Base-by-base conservation (phyloP, 2,797 vertebrate genomes). In the Spinus olivaceus region DNA sequence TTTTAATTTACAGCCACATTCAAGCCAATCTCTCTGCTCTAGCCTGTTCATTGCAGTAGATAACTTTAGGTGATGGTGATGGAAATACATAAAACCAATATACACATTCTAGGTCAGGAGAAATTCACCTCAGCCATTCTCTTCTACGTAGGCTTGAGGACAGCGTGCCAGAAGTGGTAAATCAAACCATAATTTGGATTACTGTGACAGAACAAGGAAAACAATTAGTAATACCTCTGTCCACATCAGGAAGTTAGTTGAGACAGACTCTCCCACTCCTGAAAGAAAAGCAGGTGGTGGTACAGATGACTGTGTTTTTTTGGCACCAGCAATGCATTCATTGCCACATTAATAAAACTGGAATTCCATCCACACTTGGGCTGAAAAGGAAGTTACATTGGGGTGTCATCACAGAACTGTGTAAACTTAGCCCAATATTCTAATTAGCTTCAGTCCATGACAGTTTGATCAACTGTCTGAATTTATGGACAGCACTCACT, bases 301-400 rank as follows among this genome's bases (percentile, higher is more conserved):
- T 80, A 39, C 49, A 79, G 41, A 87, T 81, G 65, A 44, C 61
- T 65, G 7, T 86, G 44, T 65, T 89, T 89, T 69, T 94, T 91
- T 74, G 60, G 78, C 88, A 88, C 33, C 87, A 82, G 33, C 28
- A 59, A 35, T 17, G 17, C 3, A 1, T 92, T 87, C 41, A 54
- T 61, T 87, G 74, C 57, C 46, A 41, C 78, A 35, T 82, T 78
- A 71, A 57, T 54, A 89, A 91, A 81, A 63, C 19, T 44, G 39
- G 50, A 92, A 92, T 87, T 91, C 57, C 35, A 18, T 85, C 74
- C 54, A 87, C 0, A 1, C 83, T 93, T 81, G 35, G 33, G 44
- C 41, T 92, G 81, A 91, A 85, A 87, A 95, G 81, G 78, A 92
- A 85, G 88, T 86, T 93, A 57, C 53, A 64, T 37, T 35, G 46